These are phyloP conservation scores for Eleginops maclovinus DNA, from an alignment of 2,113 vertebrate species.

Conservation along the genomic window DNA sequence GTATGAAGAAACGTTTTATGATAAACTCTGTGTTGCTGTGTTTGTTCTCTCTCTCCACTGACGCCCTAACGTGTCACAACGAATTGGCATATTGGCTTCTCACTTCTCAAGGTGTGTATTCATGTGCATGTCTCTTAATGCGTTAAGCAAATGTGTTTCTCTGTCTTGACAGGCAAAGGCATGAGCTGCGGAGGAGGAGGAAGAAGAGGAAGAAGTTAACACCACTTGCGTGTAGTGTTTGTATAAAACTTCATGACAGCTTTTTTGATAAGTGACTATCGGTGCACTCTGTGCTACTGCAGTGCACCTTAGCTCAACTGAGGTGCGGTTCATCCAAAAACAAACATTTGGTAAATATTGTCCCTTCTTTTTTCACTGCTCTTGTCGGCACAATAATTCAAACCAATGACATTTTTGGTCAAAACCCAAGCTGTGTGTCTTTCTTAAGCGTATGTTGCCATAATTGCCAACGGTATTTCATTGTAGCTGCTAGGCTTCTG, in stretches of 20 bases:
- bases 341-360: slow-evolving; percentile 14
- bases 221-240: neutral
- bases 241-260: slow-evolving; percentile 11
- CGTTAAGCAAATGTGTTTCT: neutral
- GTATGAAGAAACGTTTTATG: neutral
- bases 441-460: neutral
- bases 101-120: slow-evolving; percentile 5
- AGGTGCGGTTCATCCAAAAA: neutral
- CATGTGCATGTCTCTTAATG: neutral
- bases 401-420: slow-evolving; percentile 8
- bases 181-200: neutral
- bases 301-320: slow-evolving; percentile 5
- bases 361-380: neutral
- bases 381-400: slow-evolving; percentile 1
- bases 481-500: slow-evolving; percentile 8
- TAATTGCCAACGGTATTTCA: slow-evolving; percentile 21
- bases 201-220: slow-evolving; percentile 21
- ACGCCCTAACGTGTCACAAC: neutral
- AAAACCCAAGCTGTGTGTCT: slow-evolving; percentile 6
- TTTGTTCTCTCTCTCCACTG: neutral
- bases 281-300: slow-evolving; percentile 5
- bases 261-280: slow-evolving; percentile 12
- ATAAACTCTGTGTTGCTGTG: too few relatives aligned
- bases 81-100: slow-evolving; percentile 1
- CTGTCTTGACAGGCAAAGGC: neutral